Percentiles rank a stretch among this genome's conserved stretches.
phyloP scores from a whole-genome alignment of 2,888 invertebrate species.

The Rhingia rostrata region DNA sequence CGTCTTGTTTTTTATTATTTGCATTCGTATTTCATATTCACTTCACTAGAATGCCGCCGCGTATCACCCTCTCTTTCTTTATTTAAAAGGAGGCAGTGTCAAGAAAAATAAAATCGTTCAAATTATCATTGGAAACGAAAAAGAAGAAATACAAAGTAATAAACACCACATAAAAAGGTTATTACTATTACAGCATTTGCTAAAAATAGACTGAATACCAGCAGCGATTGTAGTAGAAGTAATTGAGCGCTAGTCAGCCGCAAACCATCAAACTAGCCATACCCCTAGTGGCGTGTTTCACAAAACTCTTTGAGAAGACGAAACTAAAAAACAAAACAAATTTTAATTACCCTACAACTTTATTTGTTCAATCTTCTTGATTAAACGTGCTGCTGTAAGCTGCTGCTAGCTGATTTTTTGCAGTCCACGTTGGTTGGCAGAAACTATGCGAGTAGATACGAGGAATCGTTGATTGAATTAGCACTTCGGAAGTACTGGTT shows the following conservation, averaged over 20 bases:
- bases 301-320: not conserved
- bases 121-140: constrained; percentile 43
- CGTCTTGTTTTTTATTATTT: constrained; percentile 47
- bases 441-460: constrained; percentile 3
- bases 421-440: constrained; percentile 1
- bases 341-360: constrained; percentile 33
- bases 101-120: constrained; percentile 25
- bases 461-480: constrained; percentile 37
- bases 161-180: constrained; percentile 50
- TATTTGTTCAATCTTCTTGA: constrained; percentile 30
- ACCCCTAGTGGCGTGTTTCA: constrained; percentile 46
- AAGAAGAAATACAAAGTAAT: constrained; percentile 4
- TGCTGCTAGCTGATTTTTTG: constrained; percentile 24
- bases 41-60: constrained; percentile 23
- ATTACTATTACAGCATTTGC: constrained; percentile 69
- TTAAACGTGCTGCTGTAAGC: constrained; percentile 24
- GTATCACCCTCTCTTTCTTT: constrained; percentile 7
- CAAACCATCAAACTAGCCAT: too few species aligned
- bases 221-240: constrained; percentile 26
- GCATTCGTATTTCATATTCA: constrained; percentile 29
- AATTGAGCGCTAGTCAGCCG: not conserved
- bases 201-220: constrained; percentile 58
- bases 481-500: constrained; percentile 47
- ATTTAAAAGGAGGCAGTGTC: constrained; percentile 42
- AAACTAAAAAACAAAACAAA: constrained; percentile 3